phyloP scores from a whole-genome alignment of 1,140 invertebrate genomes.

The Temnothorax nylanderi region DNA sequence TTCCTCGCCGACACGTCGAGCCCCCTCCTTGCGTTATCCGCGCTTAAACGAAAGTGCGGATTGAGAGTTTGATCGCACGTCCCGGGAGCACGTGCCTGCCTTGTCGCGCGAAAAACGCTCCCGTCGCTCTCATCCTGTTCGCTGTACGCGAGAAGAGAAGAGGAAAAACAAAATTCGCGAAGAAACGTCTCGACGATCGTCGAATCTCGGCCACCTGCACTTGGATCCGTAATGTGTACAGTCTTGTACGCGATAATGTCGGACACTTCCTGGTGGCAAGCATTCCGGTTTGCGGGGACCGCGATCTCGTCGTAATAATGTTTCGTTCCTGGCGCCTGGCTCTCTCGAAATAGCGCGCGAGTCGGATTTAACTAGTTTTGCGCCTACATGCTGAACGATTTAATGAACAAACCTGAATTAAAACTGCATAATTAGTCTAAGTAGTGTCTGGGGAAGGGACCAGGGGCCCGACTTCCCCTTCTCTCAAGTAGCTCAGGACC shows the following conservation, averaged over 20 bases:
- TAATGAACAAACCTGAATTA: neutral
- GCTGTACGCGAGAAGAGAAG: neutral
- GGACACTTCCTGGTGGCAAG: neutral
- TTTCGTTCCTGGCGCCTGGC: neutral
- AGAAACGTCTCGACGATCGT: neutral
- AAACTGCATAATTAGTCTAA: constrained; percentile 9
- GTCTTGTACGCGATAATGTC: neutral
- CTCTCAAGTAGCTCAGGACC: neutral
- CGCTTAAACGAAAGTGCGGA: constrained; percentile 65
- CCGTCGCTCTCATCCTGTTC: constrained; percentile 9
- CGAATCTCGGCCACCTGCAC: neutral
- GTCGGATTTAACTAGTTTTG: constrained; percentile 31
- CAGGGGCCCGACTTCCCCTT: neutral
- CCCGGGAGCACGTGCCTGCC: neutral
- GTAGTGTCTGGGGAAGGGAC: neutral
- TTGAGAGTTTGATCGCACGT: constrained; percentile 54
- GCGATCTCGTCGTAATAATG: neutral
- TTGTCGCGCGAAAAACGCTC: neutral
- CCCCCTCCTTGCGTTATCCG: constrained; percentile 46
- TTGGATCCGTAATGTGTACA: neutral
- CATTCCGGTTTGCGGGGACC: constrained; percentile 8
- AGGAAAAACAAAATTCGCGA: neutral
- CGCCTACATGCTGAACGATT: neutral
- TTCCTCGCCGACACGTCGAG: constrained; percentile 43
- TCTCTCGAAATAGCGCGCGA: constrained; percentile 37